phyloP scores from a whole-genome alignment of 2,113 vertebrate genomes.

The Syrrhaptes paradoxus region DNA sequence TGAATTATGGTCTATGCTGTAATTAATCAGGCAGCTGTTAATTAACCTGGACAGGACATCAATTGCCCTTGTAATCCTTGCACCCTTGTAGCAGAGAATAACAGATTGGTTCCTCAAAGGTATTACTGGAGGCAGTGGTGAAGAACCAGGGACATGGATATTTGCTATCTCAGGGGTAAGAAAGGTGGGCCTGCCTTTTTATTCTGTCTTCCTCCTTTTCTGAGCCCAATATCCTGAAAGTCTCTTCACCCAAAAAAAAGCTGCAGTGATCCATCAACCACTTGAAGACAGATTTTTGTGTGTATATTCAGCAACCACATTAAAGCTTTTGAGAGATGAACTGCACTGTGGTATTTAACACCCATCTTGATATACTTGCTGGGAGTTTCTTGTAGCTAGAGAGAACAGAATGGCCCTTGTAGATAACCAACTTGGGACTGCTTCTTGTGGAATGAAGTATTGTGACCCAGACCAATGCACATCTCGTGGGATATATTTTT shows the following conservation, averaged over 20 bases:
- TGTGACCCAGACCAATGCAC: neutral
- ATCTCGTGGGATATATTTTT: neutral
- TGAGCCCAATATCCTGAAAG: neutral
- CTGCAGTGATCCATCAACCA: neutral
- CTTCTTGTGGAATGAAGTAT: neutral
- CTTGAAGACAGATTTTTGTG: neutral
- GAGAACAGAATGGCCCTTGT: neutral
- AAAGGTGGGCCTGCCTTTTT: neutral
- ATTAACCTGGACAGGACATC: neutral
- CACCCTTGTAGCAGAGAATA: neutral
- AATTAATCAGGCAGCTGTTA: conserved; percentile 23
- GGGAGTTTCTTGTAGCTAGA: neutral
- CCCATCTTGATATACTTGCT: neutral
- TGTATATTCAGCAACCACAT: neutral
- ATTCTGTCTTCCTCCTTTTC: neutral
- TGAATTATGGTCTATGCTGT: neutral
- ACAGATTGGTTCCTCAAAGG: neutral
- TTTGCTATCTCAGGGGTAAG: neutral
- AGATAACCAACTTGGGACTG: neutral
- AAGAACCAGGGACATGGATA: neutral
- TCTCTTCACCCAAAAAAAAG: neutral
- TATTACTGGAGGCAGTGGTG: neutral
- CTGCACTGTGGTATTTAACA: neutral
- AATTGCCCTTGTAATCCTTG: neutral
- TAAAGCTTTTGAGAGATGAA: neutral